Percentiles rank a stretch among this genome's conserved stretches.
These are phyloP conservation scores for Diaperis boleti DNA, from an alignment of 2,888 invertebrate genomes.

Conservation along the genomic window DNA sequence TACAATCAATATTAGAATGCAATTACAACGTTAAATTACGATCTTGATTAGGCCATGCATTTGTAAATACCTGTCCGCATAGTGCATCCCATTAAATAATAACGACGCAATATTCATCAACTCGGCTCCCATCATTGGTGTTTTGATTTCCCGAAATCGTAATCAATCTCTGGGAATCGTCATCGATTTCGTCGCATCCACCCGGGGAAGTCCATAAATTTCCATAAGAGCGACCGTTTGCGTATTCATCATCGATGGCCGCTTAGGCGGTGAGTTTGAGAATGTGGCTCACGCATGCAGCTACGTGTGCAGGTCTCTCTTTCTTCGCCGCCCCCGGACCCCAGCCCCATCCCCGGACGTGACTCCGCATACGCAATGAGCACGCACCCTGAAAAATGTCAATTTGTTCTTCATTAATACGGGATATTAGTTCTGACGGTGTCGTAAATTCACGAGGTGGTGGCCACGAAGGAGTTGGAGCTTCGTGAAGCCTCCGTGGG, in stretches of 20 bases:
- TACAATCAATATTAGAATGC: constrained; percentile 42
- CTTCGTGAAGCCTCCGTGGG: no score
- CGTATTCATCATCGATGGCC: constrained; percentile 48
- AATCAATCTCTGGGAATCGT: constrained; percentile 45
- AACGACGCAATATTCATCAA: constrained; percentile 49
- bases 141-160: constrained; percentile 36
- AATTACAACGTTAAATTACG: constrained; percentile 47
- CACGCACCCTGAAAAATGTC: constrained; percentile 67
- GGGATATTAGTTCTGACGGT: constrained; percentile 64
- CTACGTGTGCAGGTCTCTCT: constrained; percentile 51
- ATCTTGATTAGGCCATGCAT: constrained; percentile 54
- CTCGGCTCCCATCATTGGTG: constrained; percentile 20
- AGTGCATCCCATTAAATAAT: constrained; percentile 48
- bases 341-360: constrained; percentile 53
- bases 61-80: constrained; percentile 45
- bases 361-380: constrained; percentile 66
- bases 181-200: constrained; percentile 35
- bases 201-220: constrained; percentile 36
- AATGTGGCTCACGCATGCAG: constrained; percentile 59
- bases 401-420: constrained; percentile 67
- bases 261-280: constrained; percentile 53
- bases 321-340: constrained; percentile 35
- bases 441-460: constrained; percentile 63
- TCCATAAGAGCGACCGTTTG: constrained; percentile 41
- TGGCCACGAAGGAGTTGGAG: constrained; percentile 28